A percentile compares a stretch with the other conserved stretches of the same genome.
phyloP scores from a whole-genome alignment of 2,113 vertebrate species.

The Ptilorrhoa leucosticta region DNA sequence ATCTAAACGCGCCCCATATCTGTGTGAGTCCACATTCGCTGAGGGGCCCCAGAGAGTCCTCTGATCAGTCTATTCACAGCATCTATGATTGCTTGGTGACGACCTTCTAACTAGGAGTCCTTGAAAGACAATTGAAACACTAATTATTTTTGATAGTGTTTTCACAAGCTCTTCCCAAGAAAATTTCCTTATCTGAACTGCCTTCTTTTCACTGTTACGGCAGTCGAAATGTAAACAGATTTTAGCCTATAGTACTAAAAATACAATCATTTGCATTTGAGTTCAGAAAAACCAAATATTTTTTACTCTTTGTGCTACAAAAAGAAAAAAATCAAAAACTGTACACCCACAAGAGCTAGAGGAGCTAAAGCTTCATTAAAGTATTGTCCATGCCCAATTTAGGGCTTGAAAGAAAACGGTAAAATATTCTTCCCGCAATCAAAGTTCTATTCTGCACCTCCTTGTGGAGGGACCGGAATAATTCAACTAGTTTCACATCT shows the following conservation, averaged over 20 bases:
- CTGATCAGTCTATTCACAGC: neutral
- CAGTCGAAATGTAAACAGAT: neutral
- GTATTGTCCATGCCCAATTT: neutral
- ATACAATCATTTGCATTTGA: neutral
- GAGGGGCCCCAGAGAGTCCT: neutral
- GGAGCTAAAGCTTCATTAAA: neutral
- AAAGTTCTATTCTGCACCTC: conserved; percentile 20
- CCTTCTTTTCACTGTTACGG: neutral
- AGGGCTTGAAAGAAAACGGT: neutral
- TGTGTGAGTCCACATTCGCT: neutral
- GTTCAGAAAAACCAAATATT: neutral
- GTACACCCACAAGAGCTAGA: neutral
- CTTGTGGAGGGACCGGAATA: neutral
- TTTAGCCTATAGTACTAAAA: neutral
- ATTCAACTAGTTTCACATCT: neutral
- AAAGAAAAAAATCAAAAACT: neutral
- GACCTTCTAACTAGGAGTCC: neutral
- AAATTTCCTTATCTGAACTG: neutral
- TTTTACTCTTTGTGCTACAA: neutral
- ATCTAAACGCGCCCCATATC: neutral
- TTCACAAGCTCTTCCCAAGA: neutral
- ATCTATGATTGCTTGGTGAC: fast-evolving
- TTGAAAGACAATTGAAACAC: neutral
- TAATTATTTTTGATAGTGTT: neutral
- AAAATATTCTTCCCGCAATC: neutral